Conservation (phyloP, 2,888 invertebrate species). For the Sarcophaga caerulescens region DNA sequence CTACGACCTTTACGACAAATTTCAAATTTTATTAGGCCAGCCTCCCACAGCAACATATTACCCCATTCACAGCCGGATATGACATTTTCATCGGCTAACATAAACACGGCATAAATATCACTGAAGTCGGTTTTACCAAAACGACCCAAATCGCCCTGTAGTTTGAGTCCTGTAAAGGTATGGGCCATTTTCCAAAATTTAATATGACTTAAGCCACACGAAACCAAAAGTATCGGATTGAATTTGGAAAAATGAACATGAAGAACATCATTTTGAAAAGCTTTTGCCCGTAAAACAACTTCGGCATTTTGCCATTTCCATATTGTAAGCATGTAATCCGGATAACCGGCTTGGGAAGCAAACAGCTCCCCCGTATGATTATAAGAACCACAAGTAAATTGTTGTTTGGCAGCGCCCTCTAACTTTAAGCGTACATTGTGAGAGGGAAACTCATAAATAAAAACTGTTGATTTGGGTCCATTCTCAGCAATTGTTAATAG, state of each 20-base stretch:
- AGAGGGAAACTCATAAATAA: conserved; percentile 92
- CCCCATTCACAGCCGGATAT: conserved; percentile 95
- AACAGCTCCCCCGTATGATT: conserved; percentile 91
- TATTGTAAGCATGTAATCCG: conserved; percentile 93
- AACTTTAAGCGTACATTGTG: conserved; percentile 89
- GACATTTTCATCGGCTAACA: conserved; percentile 94
- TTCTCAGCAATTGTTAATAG: conserved; percentile 92
- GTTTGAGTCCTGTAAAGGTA: conserved; percentile 95
- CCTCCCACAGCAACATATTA: conserved; percentile 95
- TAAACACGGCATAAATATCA: conserved; percentile 91
- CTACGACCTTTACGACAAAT: conserved; percentile 87
- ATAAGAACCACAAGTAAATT: conserved; percentile 88
- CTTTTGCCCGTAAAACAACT: conserved; percentile 90
- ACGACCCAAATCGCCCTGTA: conserved; percentile 93
- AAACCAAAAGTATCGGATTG: conserved; percentile 89
- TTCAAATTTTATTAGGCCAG: conserved; percentile 92
- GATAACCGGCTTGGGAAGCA: conserved; percentile 88
- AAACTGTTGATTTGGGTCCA: conserved; percentile 87
- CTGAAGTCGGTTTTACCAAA: conserved; percentile 96
- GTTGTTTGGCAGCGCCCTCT: conserved; percentile 87
- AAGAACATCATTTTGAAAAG: conserved; percentile 91
- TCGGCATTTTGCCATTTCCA: conserved; percentile 92
- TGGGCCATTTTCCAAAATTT: conserved; percentile 97
- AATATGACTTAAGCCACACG: conserved; percentile 89
- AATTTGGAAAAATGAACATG: conserved; percentile 91